Evolutionary conservation across 2,113 vertebrate species (phyloP).

Genomic region (Psettodes erumei): DNA sequence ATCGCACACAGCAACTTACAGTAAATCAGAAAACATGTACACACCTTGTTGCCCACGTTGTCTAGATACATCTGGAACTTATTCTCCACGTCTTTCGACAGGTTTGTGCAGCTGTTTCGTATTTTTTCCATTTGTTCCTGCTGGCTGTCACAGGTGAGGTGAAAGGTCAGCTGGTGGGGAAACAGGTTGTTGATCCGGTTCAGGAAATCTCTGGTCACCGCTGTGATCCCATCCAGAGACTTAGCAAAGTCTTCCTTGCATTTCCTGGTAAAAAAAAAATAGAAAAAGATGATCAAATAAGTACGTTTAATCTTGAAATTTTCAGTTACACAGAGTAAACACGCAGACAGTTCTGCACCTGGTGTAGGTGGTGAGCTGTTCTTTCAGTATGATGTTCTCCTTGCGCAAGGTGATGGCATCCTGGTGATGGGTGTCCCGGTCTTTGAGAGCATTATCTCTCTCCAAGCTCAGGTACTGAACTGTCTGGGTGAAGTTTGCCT

Average conservation of each 20-base stretch:
- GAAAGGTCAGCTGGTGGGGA: conserved; percentile 77
- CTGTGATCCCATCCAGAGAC: conserved; percentile 79
- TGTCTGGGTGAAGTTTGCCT: conserved; percentile 77
- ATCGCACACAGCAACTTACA: background rate
- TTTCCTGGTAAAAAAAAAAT: conserved; percentile 58
- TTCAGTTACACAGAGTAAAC: background rate
- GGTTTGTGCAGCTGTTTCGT: conserved; percentile 73
- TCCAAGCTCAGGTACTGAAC: conserved; percentile 64
- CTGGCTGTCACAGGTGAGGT: conserved; percentile 82
- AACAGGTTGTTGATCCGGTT: conserved; percentile 79
- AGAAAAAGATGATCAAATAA: background rate
- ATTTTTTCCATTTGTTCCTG: conserved; percentile 71
- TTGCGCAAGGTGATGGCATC: conserved; percentile 42
- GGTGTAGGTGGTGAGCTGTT: conserved; percentile 71
- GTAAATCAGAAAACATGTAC: conserved; percentile 5
- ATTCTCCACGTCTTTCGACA: conserved; percentile 77
- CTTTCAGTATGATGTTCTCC: conserved; percentile 67
- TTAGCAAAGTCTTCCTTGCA: conserved; percentile 83
- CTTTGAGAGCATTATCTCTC: conserved; percentile 64
- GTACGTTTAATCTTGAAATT: background rate
- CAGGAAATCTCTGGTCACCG: conserved; percentile 78
- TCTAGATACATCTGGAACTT: conserved; percentile 78
- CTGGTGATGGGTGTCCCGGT: conserved; percentile 51
- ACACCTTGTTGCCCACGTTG: conserved; percentile 71
- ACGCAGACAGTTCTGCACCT: conserved; percentile 36